Percentiles rank a stretch among this genome's conserved stretches.
These are phyloP conservation scores for Corella eumyota DNA, from an alignment of 23 tunicate species.

Conservation along the genomic window DNA sequence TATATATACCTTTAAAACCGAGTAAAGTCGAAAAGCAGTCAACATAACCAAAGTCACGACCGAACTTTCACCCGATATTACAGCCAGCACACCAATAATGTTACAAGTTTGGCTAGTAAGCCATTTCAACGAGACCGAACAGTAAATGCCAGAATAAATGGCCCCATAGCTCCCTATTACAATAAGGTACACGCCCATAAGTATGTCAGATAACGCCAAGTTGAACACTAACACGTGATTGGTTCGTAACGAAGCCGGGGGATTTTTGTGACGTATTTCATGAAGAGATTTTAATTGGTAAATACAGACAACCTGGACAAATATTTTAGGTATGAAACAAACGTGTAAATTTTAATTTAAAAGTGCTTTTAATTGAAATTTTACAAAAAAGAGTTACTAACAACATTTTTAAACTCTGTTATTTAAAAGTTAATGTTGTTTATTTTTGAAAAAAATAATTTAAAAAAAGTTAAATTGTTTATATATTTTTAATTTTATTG, in stretches of 20 bases:
- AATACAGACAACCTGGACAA: too few species aligned
- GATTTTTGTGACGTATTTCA: too few species aligned
- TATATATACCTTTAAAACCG: slow-evolving; percentile 10
- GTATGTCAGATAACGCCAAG: slow-evolving; percentile 36
- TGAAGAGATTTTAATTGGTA: too few species aligned
- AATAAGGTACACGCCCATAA: slow-evolving; percentile 44
- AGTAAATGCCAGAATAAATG: slow-evolving; percentile 17
- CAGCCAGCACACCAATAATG: slow-evolving; percentile 41
- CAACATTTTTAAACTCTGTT: too few species aligned
- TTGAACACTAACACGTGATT: slow-evolving; percentile 27
- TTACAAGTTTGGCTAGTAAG: slow-evolving; percentile 18
- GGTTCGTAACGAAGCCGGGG: slow-evolving; percentile 13
- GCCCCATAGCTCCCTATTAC: slow-evolving; percentile 31
- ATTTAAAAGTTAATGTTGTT: too few species aligned
- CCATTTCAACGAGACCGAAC: slow-evolving; percentile 15
- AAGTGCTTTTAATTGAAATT: too few species aligned
- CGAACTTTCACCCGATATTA: slow-evolving; percentile 44
- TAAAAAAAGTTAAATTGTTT: too few species aligned
- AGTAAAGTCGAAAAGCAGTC: slow-evolving; percentile 11
- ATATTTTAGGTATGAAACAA: too few species aligned
- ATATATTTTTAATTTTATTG: too few species aligned
- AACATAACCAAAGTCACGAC: slow-evolving; percentile 25
- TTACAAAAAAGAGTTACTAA: too few species aligned
- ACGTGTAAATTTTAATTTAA: too few species aligned
- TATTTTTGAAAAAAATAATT: too few species aligned